Conservation (phyloP, 2,888 invertebrate genomes). For the Drosophila austrosaltans region DNA sequence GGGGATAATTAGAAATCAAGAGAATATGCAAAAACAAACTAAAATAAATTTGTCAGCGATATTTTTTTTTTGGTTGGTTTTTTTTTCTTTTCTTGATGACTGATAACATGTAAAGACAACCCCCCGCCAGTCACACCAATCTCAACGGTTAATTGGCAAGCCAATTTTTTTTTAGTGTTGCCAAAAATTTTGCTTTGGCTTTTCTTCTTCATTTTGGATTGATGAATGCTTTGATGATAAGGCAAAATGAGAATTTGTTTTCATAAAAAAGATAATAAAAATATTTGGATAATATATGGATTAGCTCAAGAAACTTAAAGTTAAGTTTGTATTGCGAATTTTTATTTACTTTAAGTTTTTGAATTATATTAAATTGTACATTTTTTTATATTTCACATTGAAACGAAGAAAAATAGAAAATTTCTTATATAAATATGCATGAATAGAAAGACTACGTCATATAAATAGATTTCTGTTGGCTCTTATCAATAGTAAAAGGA, state of each 20-base stretch:
- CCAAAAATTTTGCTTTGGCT: constrained; percentile 51
- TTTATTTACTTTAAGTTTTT: too few relatives aligned
- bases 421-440: too few relatives aligned
- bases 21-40: neutral
- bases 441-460: too few relatives aligned
- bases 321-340: too few relatives aligned
- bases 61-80: constrained; percentile 15
- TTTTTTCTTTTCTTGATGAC: constrained; percentile 65
- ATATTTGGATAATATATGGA: too few relatives aligned
- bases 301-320: too few relatives aligned
- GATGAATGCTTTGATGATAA: constrained; percentile 82
- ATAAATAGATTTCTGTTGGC: too few relatives aligned
- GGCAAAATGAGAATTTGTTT: constrained; percentile 16
- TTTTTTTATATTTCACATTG: too few relatives aligned
- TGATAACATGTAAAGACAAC: constrained; percentile 59
- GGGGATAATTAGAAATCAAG: constrained; percentile 34
- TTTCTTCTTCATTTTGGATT: constrained; percentile 25
- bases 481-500: too few relatives aligned
- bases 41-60: constrained; percentile 37
- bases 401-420: too few relatives aligned
- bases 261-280: too few relatives aligned
- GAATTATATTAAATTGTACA: too few relatives aligned
- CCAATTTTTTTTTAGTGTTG: constrained; percentile 70
- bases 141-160: constrained; percentile 38
- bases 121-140: neutral